Base-by-base conservation (phyloP, 2,113 vertebrate genomes). In the Vidua macroura region DNA sequence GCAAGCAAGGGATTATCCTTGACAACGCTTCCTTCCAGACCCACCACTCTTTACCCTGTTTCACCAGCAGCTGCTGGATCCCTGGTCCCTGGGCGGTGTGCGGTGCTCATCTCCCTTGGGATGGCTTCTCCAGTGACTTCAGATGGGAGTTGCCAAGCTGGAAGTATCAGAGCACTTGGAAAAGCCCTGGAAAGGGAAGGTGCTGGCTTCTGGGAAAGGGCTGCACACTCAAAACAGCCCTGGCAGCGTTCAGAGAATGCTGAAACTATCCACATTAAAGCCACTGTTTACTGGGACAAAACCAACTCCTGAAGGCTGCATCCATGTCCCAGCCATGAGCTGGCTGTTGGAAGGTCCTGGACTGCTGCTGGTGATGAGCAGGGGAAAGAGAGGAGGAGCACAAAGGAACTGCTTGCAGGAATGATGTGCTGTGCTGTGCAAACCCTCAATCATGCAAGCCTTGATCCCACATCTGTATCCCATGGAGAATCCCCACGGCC, bases 71-170 rank as follows among this genome's bases (percentile, higher is more conserved):
- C 86, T 73, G 52, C 27, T 51, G 76, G 20, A 30, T 63, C 49
- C 49, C 48, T 30, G 52, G 3, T 37, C 43, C 46, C 60, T 53
- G 69, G 27, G 22, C 0, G 0, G 51, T 59, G 52, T 33, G 44
- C 0, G 0, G 9, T 30, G 69, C 37, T 75, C 53, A 39, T 39
- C 53, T 60, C 53, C 46, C 78, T 53, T 0, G 3, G 86, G 69
- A 24, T 25, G 53, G 33, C n/a, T 46, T 60, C 62, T 62, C 48
- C 48, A 30, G 62, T 46, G 86, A 39, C 62, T 75, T 37, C 37
- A 59, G 35, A 19, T 60, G 33, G 1, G 5, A 81, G 27, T 41
- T 74, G 35, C 60, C 51, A 43, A 68, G 37, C 35, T 48, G 12
- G 46, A 75, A 80, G 23, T 24, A 44, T 59, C 3, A 2, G 33